A percentile compares a stretch with the other conserved stretches of the same genome.
Evolutionary conservation across 2,888 invertebrate genomes (phyloP).

Genomic region (Spodoptera exigua): DNA sequence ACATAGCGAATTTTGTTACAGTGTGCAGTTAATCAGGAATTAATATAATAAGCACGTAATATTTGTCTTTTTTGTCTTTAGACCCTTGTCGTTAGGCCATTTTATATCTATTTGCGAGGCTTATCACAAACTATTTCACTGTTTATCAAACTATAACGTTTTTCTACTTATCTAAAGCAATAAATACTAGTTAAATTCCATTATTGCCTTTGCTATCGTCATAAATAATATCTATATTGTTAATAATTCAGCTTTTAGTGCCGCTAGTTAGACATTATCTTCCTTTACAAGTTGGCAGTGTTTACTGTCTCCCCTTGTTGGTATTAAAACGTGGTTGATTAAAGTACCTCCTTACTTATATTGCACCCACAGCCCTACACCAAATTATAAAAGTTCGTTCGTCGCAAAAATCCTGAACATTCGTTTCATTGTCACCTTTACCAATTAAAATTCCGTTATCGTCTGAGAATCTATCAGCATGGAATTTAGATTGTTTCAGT

Average conservation of each 20-base stretch:
- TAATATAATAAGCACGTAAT: no score
- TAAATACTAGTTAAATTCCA: neutral
- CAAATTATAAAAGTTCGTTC: constrained; percentile 1
- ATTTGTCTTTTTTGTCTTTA: no score
- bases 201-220: neutral
- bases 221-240: neutral
- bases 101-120: no score
- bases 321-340: constrained; percentile 21
- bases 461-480: constrained; percentile 2
- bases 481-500: constrained; percentile 7
- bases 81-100: no score
- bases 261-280: constrained; percentile 27
- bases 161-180: no score
- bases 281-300: constrained; percentile 18
- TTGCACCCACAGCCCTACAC: constrained; percentile 5
- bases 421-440: neutral
- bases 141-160: no score
- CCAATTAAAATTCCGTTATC: neutral
- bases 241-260: neutral
- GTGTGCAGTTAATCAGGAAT: no score
- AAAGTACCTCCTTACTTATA: constrained; percentile 16
- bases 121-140: no score
- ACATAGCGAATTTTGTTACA: no score
- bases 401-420: neutral
- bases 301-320: constrained; percentile 18